These are phyloP conservation scores for Sinopyrophorus schimmeli DNA, from an alignment of 2,888 invertebrate genomes.

Conservation along the genomic window DNA sequence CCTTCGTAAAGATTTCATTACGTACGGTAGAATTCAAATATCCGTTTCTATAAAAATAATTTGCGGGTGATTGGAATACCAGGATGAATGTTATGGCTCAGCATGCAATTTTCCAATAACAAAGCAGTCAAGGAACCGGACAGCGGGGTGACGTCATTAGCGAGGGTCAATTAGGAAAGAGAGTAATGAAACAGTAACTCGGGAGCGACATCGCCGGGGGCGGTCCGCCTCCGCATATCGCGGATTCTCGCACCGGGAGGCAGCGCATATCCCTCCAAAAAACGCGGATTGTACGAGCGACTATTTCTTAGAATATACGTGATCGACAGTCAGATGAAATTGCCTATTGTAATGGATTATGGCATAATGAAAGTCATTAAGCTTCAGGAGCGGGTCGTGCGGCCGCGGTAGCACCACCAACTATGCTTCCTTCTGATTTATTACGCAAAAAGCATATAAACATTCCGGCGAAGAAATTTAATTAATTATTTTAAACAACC, in stretches of 20 bases:
- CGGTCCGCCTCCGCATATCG: constrained; percentile 45
- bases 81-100: constrained; percentile 32
- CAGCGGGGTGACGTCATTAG: constrained; percentile 37
- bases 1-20: constrained; percentile 35
- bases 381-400: constrained; percentile 49
- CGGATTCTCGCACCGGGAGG: constrained; percentile 42
- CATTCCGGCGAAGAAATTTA: constrained; percentile 56
- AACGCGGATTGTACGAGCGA: constrained; percentile 41
- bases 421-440: constrained; percentile 54
- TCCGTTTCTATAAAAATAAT: constrained; percentile 39
- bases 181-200: constrained; percentile 43
- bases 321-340: constrained; percentile 52
- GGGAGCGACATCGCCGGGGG: constrained; percentile 41
- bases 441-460: constrained; percentile 53
- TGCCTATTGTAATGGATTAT: constrained; percentile 50
- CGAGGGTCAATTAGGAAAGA: constrained; percentile 41
- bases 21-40: constrained; percentile 37
- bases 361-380: constrained; percentile 41
- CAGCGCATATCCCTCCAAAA: constrained; percentile 35
- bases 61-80: constrained; percentile 30
- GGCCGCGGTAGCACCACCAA: constrained; percentile 47
- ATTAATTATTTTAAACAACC: constrained; percentile 58
- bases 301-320: constrained; percentile 49
- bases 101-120: constrained; percentile 36
- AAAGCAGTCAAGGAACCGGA: constrained; percentile 35